phyloP scores from a whole-genome alignment of 2,797 vertebrate genomes.

The Myripristis murdjan region DNA sequence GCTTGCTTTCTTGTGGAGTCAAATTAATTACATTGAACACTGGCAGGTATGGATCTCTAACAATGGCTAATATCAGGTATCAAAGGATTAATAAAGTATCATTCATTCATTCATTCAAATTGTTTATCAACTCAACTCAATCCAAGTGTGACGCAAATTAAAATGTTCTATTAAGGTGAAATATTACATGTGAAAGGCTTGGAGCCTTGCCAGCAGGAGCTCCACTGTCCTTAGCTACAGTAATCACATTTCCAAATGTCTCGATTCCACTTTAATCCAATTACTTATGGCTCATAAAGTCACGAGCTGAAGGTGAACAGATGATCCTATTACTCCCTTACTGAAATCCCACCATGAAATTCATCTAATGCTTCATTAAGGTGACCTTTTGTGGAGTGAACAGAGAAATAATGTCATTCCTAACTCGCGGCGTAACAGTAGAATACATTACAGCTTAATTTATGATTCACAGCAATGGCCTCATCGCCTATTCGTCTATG shows the following conservation, averaged over 20 bases:
- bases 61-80: not conserved
- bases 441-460: not conserved
- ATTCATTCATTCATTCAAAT: too few relatives aligned
- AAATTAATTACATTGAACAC: not conserved
- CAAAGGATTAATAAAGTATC: too few relatives aligned
- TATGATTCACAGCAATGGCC: too few relatives aligned
- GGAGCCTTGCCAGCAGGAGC: slow-evolving; percentile 23
- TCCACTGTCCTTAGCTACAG: slow-evolving; percentile 31
- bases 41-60: slow-evolving; percentile 5
- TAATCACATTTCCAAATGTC: slow-evolving; percentile 61
- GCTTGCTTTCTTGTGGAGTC: not conserved
- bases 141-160: slow-evolving; percentile 25
- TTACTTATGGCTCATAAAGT: slow-evolving; percentile 74
- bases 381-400: slow-evolving; percentile 12
- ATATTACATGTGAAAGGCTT: slow-evolving; percentile 25
- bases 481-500: too few relatives aligned
- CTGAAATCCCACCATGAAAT: slow-evolving; percentile 4
- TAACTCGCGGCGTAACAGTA: not conserved
- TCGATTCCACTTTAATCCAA: slow-evolving; percentile 66
- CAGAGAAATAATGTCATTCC: not conserved
- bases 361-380: slow-evolving; percentile 15
- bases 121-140: slow-evolving; percentile 5
- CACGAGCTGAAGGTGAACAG: slow-evolving; percentile 52
- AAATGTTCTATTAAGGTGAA: not conserved
- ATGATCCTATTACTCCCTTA: slow-evolving; percentile 51